Evolutionary conservation across 2,888 invertebrate species (phyloP).

Genomic region (Unio pictorum): DNA sequence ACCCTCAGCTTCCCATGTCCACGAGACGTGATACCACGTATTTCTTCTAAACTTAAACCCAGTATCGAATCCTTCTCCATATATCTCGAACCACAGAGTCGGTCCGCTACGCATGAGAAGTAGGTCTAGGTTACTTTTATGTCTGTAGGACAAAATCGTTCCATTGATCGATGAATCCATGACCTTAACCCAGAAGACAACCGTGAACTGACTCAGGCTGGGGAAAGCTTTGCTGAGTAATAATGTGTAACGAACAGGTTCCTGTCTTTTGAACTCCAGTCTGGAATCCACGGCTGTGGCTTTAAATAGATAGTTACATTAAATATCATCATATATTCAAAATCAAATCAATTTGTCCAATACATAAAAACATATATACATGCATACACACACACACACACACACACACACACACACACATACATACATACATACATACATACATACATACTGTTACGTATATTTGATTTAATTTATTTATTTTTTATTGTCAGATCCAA

Average conservation of each 20-base stretch:
- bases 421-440: too few species aligned
- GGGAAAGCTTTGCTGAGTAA: slow-evolving; percentile 67
- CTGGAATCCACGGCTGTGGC: slow-evolving; percentile 65
- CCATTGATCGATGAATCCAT: slow-evolving; percentile 29
- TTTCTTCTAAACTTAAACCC: slow-evolving; percentile 43
- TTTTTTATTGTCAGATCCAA: too few species aligned
- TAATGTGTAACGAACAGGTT: slow-evolving; percentile 59
- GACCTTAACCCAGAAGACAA: slow-evolving; percentile 66
- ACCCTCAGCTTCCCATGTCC: slow-evolving; percentile 63
- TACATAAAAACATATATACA: neutral
- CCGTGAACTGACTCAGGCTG: slow-evolving; percentile 60
- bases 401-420: too few species aligned
- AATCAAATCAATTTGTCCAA: neutral
- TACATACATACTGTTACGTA: too few species aligned
- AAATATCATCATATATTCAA: neutral
- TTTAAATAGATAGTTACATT: slow-evolving; percentile 21
- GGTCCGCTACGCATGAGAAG: slow-evolving; percentile 59
- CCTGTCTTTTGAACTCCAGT: slow-evolving; percentile 56
- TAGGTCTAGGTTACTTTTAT: slow-evolving; percentile 41
- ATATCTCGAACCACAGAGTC: slow-evolving; percentile 50
- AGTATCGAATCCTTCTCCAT: slow-evolving; percentile 42
- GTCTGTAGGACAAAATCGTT: slow-evolving; percentile 64
- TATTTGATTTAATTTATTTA: too few species aligned
- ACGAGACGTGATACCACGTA: slow-evolving; percentile 63
- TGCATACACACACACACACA: too few species aligned